Percentiles rank a stretch among this genome's conserved stretches.
phyloP scores from a whole-genome alignment of 2,797 vertebrate genomes.

The Trachops cirrhosus region DNA sequence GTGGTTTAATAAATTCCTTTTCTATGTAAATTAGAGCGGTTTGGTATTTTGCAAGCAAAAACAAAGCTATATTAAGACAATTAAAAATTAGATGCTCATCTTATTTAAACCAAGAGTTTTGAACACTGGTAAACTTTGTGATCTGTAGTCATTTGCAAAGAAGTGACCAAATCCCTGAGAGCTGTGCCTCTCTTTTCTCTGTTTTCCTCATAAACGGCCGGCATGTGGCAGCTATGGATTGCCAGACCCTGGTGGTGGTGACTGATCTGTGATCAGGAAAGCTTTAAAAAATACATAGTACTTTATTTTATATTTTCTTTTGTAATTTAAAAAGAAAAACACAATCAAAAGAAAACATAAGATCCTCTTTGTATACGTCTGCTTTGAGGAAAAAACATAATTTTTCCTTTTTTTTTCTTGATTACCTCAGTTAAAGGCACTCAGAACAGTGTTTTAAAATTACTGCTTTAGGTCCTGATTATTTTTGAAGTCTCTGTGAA shows the following conservation, averaged over 20 bases:
- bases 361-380: not conserved
- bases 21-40: not conserved
- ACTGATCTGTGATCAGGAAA: constrained; percentile 36
- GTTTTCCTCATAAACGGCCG: constrained; percentile 1
- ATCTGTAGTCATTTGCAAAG: constrained; percentile 25
- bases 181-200: constrained; percentile 45
- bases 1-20: not conserved
- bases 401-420: constrained; percentile 45
- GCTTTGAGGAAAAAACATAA: no score
- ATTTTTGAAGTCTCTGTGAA: constrained; percentile 57
- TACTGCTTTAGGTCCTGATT: constrained; percentile 42
- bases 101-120: constrained; percentile 30
- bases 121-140: constrained; percentile 6
- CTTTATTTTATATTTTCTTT: constrained; percentile 48
- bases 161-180: constrained; percentile 63
- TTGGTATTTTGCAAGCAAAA: not conserved
- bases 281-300: not conserved
- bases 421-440: constrained; percentile 56
- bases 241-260: constrained; percentile 31
- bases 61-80: not conserved
- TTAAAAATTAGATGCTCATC: not conserved
- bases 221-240: constrained; percentile 57
- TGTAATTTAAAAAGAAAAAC: constrained; percentile 58
- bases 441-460: constrained; percentile 54
- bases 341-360: constrained; percentile 61